A percentile compares a stretch with the other conserved stretches of the same genome.
phyloP scores from a whole-genome alignment of 2,113 vertebrate species.

The Alaudala cheleensis region DNA sequence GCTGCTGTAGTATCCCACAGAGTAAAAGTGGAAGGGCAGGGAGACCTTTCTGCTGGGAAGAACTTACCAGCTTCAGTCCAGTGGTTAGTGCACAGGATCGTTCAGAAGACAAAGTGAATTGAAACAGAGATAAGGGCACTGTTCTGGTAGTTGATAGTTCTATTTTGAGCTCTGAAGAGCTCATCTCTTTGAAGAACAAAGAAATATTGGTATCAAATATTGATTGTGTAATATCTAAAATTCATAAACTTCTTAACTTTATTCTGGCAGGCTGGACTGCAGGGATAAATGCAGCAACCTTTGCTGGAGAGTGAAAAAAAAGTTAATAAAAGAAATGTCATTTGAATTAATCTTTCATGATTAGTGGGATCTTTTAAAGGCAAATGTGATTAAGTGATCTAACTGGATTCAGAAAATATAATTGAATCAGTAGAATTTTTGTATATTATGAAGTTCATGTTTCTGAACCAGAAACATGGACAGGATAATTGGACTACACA shows the following conservation, averaged over 20 bases:
- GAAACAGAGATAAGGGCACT: neutral
- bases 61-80: neutral
- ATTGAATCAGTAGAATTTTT: neutral
- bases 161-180: neutral
- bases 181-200: slow-evolving; percentile 35
- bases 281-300: neutral
- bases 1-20: neutral
- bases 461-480: neutral
- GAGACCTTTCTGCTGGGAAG: neutral
- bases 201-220: slow-evolving; percentile 15
- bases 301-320: neutral
- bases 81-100: neutral
- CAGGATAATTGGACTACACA: neutral
- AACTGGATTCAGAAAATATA: neutral
- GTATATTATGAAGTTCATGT: neutral
- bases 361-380: neutral
- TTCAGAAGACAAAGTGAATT: neutral
- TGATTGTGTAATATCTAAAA: slow-evolving; percentile 17
- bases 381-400: neutral
- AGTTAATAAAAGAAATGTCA: neutral
- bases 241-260: neutral
- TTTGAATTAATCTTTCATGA: neutral
- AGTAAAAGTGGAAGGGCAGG: neutral
- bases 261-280: neutral
- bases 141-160: neutral